phyloP scores from a whole-genome alignment of 1,140 invertebrate species.

The Trachymyrmex septentrionalis region DNA sequence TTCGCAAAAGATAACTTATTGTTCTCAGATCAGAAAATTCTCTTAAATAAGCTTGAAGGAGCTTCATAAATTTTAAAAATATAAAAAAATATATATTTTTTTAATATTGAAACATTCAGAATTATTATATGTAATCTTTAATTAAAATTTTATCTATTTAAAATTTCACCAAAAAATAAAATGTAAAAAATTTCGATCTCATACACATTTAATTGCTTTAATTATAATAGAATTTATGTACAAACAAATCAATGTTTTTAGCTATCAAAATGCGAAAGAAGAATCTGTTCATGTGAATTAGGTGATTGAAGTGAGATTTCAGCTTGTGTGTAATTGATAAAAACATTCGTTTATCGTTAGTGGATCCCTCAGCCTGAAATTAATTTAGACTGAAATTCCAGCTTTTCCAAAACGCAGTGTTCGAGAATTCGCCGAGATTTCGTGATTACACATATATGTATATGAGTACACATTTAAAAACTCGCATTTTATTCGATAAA shows the following conservation, averaged over 20 bases:
- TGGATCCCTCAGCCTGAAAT: constrained; percentile 26
- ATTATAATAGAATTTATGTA: not conserved
- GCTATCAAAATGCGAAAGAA: not conserved
- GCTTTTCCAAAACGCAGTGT: constrained; percentile 28
- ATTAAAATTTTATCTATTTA: not conserved
- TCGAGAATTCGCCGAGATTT: constrained; percentile 31
- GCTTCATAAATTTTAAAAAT: not conserved
- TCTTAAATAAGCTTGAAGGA: not conserved
- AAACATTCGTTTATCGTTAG: constrained; percentile 12
- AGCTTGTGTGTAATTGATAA: not conserved
- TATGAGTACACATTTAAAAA: not conserved
- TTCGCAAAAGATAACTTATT: not conserved
- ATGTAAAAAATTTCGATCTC: not conserved
- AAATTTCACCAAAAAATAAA: not conserved
- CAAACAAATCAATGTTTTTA: not conserved
- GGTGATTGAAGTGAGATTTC: constrained; percentile 9
- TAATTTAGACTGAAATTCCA: constrained; percentile 41
- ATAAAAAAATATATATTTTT: not conserved
- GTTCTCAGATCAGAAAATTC: not conserved
- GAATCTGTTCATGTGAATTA: not conserved
- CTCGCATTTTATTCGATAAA: not conserved
- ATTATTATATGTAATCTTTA: not conserved
- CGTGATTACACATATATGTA: not conserved
- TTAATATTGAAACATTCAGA: not conserved
- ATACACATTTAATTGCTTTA: not conserved